phyloP scores from a whole-genome alignment of 2,797 vertebrate genomes.

The Limnodromus scolopaceus region DNA sequence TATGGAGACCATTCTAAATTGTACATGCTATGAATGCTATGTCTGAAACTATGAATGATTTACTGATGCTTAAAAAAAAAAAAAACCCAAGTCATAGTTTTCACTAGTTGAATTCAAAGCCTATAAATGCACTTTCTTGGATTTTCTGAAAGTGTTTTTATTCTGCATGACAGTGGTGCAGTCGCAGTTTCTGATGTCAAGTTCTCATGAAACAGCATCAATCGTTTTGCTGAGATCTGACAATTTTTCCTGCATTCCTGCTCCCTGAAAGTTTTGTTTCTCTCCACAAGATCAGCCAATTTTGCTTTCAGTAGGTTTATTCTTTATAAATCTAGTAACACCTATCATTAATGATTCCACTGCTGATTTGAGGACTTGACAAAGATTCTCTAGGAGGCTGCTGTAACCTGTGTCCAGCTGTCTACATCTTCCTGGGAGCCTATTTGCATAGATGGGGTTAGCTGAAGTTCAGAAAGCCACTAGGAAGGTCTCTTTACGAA shows the following conservation, averaged over 20 bases:
- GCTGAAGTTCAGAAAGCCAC: background rate
- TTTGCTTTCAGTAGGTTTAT: constrained; percentile 23
- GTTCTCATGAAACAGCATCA: background rate
- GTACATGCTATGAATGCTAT: background rate
- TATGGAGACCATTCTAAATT: background rate
- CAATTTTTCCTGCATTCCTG: background rate
- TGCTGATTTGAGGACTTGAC: background rate
- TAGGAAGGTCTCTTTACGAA: background rate
- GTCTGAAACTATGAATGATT: background rate
- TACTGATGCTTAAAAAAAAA: background rate
- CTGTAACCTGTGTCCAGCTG: background rate
- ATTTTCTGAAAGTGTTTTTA: background rate
- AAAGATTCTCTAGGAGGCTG: background rate
- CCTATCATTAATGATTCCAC: background rate
- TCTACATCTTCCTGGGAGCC: background rate
- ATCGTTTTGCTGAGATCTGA: background rate
- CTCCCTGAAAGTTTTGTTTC: background rate
- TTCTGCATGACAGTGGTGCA: background rate
- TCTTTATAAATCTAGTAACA: background rate
- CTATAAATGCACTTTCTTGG: background rate
- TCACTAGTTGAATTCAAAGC: background rate
- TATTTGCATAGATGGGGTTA: background rate
- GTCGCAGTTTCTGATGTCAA: background rate
- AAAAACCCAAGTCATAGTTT: background rate
- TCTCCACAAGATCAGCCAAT: background rate